These are phyloP conservation scores for Trachythela sp. DNA, from an alignment of 64 coral and sea anemone genomes.

Conservation along the genomic window DNA sequence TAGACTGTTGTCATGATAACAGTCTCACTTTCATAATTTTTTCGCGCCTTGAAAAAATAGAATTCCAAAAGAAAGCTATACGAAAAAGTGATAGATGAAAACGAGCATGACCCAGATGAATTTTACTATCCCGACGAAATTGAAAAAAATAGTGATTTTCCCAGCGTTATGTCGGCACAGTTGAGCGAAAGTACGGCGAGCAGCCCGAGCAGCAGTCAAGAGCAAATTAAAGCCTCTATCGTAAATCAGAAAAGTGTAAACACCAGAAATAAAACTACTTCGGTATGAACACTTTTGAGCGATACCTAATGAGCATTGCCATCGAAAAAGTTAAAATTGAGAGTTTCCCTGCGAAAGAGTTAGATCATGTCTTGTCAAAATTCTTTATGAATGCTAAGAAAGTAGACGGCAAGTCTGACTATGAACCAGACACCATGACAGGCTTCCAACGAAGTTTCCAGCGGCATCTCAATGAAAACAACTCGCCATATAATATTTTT, in stretches of 20 bases:
- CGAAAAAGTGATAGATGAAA: too few species aligned
- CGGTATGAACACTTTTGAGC: not conserved
- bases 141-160: too few species aligned
- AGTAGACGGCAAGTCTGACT: not conserved
- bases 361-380: not conserved
- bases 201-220: too few species aligned
- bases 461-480: not conserved
- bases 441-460: not conserved
- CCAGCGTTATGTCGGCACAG: too few species aligned
- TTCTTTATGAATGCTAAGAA: not conserved
- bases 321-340: not conserved
- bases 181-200: too few species aligned
- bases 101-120: too few species aligned
- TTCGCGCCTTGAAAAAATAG: too few species aligned
- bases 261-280: not conserved
- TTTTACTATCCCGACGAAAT: too few species aligned
- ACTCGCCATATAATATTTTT: not conserved
- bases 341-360: not conserved
- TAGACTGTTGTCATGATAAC: too few species aligned
- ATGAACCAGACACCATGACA: not conserved
- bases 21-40: too few species aligned
- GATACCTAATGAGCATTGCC: not conserved
- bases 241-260: not conserved
- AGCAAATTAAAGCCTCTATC: too few species aligned
- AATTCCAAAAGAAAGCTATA: too few species aligned